phyloP scores from a whole-genome alignment of 2,113 vertebrate species.

The Triplophysa dalaica region DNA sequence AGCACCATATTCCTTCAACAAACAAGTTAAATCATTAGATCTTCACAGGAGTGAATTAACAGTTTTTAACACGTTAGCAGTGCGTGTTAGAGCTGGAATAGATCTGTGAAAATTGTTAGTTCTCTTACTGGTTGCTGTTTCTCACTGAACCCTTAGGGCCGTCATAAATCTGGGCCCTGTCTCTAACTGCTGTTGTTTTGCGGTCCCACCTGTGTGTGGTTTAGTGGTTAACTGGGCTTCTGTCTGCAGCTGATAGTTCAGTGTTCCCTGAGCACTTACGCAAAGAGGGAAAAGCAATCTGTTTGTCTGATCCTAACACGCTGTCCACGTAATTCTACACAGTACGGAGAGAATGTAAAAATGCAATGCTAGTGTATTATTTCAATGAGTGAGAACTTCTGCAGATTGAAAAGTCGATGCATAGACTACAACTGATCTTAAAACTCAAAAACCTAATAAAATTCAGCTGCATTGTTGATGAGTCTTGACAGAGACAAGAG shows the following conservation, averaged over 20 bases:
- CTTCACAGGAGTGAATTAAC: conserved; percentile 67
- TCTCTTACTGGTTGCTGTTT: conserved; percentile 69
- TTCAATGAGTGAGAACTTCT: too few relatives aligned
- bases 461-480: conserved; percentile 33
- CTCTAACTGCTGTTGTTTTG: conserved; percentile 76
- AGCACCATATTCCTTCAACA: neutral
- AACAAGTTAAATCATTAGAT: conserved; percentile 31
- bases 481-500: conserved; percentile 39
- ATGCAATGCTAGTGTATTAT: neutral
- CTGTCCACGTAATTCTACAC: conserved; percentile 12
- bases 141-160: conserved; percentile 70
- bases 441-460: neutral
- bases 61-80: conserved; percentile 70
- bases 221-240: conserved; percentile 76
- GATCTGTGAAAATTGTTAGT: conserved; percentile 74
- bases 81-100: conserved; percentile 69
- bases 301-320: conserved; percentile 33
- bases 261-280: conserved; percentile 68
- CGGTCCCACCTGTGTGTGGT: conserved; percentile 78
- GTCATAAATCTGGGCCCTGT: conserved; percentile 76
- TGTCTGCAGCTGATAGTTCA: conserved; percentile 67
- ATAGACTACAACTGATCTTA: neutral
- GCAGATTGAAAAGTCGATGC: neutral
- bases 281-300: conserved; percentile 57
- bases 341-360: conserved; percentile 18